Evolutionary conservation across 2,113 vertebrate genomes (phyloP).

Genomic region (Gymnarchus niloticus): DNA sequence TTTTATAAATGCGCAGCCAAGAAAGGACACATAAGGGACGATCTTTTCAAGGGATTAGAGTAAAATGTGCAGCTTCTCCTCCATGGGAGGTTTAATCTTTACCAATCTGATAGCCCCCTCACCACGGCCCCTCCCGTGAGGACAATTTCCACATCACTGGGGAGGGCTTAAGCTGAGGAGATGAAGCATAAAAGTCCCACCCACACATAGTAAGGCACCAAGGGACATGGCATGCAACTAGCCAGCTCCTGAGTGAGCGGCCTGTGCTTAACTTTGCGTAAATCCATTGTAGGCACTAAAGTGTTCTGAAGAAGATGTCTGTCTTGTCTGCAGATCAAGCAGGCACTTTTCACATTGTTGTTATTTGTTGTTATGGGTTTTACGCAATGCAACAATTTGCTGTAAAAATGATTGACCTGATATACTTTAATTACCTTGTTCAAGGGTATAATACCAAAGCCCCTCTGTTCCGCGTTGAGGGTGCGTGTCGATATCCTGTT

Average conservation of each 20-base stretch:
- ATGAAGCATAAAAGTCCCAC: neutral
- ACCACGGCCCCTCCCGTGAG: neutral
- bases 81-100: slow-evolving; percentile 13
- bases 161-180: slow-evolving; percentile 12
- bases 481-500: no score
- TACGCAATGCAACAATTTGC: neutral
- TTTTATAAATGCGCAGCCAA: neutral
- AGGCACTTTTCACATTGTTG: neutral
- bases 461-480: neutral
- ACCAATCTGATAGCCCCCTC: neutral
- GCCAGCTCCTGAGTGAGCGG: neutral
- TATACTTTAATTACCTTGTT: neutral
- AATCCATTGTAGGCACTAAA: neutral
- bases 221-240: neutral
- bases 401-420: neutral
- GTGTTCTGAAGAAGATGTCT: neutral
- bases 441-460: neutral
- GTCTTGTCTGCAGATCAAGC: neutral
- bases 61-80: neutral
- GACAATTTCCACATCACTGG: slow-evolving; percentile 4
- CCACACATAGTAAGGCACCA: neutral
- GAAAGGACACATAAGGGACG: neutral
- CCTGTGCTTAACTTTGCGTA: neutral
- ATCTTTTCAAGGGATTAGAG: slow-evolving; percentile 8
- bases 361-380: neutral